These are phyloP conservation scores for Peromyscus eremicus DNA, from an alignment of 2,797 vertebrate species.

Conservation along the genomic window DNA sequence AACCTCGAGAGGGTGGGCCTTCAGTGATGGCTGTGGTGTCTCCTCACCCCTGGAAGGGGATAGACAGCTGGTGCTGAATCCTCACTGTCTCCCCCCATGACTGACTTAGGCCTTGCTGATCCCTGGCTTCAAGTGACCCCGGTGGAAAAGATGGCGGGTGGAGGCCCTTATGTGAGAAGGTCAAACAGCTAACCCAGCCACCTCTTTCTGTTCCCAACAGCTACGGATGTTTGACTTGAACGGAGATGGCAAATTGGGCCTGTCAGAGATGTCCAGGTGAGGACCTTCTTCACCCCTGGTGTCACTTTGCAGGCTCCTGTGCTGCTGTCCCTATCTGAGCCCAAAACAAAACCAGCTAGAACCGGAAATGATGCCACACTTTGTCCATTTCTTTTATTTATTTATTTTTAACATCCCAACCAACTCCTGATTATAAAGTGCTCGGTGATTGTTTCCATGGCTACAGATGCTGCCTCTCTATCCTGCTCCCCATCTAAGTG, in stretches of 20 bases:
- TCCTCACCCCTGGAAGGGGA: background rate
- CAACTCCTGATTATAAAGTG: background rate
- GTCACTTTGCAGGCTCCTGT: background rate
- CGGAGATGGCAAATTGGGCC: constrained; percentile 96
- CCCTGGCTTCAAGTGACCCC: background rate
- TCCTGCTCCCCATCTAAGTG: background rate
- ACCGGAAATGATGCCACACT: background rate
- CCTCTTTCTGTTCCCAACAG: constrained; percentile 86
- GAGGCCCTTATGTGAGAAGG: background rate
- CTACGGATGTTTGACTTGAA: constrained; percentile 98
- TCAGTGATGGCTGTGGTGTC: background rate
- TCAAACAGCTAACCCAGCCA: constrained; percentile 24
- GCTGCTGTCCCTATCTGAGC: background rate
- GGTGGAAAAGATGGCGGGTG: background rate
- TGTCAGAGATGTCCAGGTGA: constrained; percentile 99
- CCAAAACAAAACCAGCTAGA: background rate
- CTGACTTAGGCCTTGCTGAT: background rate
- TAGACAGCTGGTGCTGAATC: background rate
- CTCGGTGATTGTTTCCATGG: background rate
- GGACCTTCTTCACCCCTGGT: background rate
- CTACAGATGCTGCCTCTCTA: background rate
- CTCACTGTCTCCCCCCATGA: background rate
- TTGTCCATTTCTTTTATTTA: background rate
- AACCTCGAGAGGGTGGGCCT: background rate
- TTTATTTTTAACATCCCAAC: background rate